These are phyloP conservation scores for Molossus molossus DNA, from an alignment of 2,797 vertebrate genomes.

Conservation along the genomic window DNA sequence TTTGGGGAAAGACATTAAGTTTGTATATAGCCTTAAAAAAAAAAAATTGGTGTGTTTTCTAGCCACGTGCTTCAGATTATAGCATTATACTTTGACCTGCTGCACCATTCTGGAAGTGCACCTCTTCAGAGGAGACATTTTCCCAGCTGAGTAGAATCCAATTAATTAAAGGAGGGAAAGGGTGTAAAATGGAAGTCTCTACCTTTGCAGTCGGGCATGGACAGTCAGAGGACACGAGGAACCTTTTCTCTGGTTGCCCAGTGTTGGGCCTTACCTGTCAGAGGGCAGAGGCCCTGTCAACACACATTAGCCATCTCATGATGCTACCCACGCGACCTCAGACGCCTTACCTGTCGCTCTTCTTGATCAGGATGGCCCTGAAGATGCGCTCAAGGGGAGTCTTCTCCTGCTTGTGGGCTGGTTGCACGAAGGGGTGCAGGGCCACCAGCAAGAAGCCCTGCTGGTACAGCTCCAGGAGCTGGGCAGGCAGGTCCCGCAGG, in stretches of 20 bases:
- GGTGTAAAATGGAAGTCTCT: slow-evolving; percentile 55
- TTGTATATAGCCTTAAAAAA: slow-evolving; percentile 40
- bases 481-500: slow-evolving; percentile 94
- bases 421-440: slow-evolving; percentile 97
- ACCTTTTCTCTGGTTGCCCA: slow-evolving; percentile 19
- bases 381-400: slow-evolving; percentile 95
- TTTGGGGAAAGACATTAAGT: not conserved
- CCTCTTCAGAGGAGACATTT: slow-evolving; percentile 76
- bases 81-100: slow-evolving; percentile 30
- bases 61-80: slow-evolving; percentile 64
- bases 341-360: slow-evolving; percentile 94
- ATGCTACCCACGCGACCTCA: not conserved
- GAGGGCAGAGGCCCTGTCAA: not conserved
- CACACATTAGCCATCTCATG: fast-evolving
- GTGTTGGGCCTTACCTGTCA: not conserved
- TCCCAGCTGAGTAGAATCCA: slow-evolving; percentile 76
- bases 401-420: slow-evolving; percentile 92
- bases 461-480: slow-evolving; percentile 97
- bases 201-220: slow-evolving; percentile 41
- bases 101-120: not conserved
- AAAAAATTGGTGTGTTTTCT: slow-evolving; percentile 38
- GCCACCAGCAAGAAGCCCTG: slow-evolving; percentile 96
- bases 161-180: slow-evolving; percentile 43
- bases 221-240: slow-evolving; percentile 47
- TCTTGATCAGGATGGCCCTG: slow-evolving; percentile 96